These are phyloP conservation scores for Tribolium freemani DNA, from an alignment of 2,888 invertebrate species.

Conservation along the genomic window DNA sequence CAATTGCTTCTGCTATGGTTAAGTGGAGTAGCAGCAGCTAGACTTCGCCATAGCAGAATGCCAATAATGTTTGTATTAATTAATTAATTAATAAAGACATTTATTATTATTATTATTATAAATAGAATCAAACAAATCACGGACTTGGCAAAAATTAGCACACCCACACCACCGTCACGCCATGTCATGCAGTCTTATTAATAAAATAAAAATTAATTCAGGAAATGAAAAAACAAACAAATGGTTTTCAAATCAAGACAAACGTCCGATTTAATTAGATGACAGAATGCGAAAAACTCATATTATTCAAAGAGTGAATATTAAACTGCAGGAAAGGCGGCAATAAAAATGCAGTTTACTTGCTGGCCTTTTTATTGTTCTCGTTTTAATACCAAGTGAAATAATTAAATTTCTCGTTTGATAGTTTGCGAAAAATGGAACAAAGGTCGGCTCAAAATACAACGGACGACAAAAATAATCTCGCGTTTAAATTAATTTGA, in stretches of 20 bases:
- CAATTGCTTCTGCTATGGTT: no score
- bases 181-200: slow-evolving; percentile 12
- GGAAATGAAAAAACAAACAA: neutral
- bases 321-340: slow-evolving; percentile 6
- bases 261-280: slow-evolving; percentile 6
- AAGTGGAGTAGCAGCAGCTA: no score
- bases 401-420: slow-evolving; percentile 8
- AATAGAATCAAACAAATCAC: slow-evolving; percentile 28
- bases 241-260: neutral
- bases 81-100: no score
- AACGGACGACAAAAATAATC: slow-evolving; percentile 17
- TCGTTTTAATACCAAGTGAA: neutral
- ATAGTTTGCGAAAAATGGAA: neutral
- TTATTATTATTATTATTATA: no score
- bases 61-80: no score
- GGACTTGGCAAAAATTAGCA: slow-evolving; percentile 31
- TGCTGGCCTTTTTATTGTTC: neutral
- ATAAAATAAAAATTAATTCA: slow-evolving; percentile 8
- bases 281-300: slow-evolving; percentile 1
- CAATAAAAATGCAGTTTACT: slow-evolving; percentile 4
- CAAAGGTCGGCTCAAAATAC: slow-evolving; percentile 13
- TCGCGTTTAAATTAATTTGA: neutral
- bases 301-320: slow-evolving; percentile 6
- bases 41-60: no score
- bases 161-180: slow-evolving; percentile 21